Base-by-base conservation (phyloP, 2,888 invertebrate genomes). In the Lasioglossum marginatum region DNA sequence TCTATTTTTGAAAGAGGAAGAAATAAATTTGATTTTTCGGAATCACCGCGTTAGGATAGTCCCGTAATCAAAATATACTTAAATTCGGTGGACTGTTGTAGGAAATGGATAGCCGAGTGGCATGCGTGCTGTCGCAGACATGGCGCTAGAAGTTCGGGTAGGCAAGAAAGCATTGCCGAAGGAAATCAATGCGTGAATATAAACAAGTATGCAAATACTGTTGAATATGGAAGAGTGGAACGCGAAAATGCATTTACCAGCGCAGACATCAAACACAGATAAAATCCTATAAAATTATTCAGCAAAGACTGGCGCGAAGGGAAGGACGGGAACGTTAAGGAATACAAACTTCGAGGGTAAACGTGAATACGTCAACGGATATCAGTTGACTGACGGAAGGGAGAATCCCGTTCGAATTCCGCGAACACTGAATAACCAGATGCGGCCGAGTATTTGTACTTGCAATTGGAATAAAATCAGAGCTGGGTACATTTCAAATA, bases 141-240 rank as follows among this genome's bases (percentile, higher is more conserved):
- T 31, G 31, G 8, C 31, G 63, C 63, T 31, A 23, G 40, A 27
- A 27, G 23, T 45, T 45, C 16, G 77, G n/a, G 14, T 4, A n/a
- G 5, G 12, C 34, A 76, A 63, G 57, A 31, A 75, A 68, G 31
- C 31, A 16, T 63, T 37, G 40, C 37, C 48, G 79, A 63, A 82
- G 52, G 74, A 82, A 75, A 79, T 82, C 68, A 72, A 82, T 75
- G 70, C 60, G 34, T 27, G 79, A 77, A 73, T 77, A 77, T 52
- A 80, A 75, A 76, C 76, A 68, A 34, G 72, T 52, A 77, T 77
- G 81, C 43, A 81, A 77, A 83, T 81, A 66, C 31, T 43, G 45
- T 63, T 83, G 80, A 80, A 77, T 81, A 83, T 77, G 81, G 73
- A 83, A 43, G 63, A 57, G 34, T 60, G 43, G 77, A 57, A 77